Conservation (phyloP, 2,888 invertebrate species). For the Crematogaster levior region DNA sequence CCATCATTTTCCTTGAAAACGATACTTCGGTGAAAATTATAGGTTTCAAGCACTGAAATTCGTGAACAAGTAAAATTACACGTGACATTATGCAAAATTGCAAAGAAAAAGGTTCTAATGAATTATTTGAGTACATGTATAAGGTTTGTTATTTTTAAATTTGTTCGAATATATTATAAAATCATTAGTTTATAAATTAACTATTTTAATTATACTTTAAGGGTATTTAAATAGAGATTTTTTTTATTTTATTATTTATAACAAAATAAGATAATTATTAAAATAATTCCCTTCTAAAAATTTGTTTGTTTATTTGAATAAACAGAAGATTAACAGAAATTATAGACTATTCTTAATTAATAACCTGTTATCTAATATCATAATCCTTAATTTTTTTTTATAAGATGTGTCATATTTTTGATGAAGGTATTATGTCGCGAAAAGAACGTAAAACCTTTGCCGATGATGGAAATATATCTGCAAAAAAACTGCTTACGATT, state of each 20-base stretch:
- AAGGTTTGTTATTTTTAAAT: conserved; percentile 61
- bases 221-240: background rate
- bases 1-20: conserved; percentile 23
- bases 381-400: background rate
- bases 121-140: conserved; percentile 60
- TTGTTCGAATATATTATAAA: background rate
- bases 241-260: conserved; percentile 1
- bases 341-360: background rate
- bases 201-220: background rate
- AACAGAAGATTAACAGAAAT: background rate
- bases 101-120: conserved; percentile 32
- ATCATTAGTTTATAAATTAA: background rate
- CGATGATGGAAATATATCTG: conserved; percentile 62
- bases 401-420: background rate
- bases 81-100: conserved; percentile 56
- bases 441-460: conserved; percentile 64
- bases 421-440: conserved; percentile 67
- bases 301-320: background rate
- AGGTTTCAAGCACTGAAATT: conserved; percentile 36
- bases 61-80: conserved; percentile 44
- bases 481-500: conserved; percentile 68
- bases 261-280: conserved; percentile 7
- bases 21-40: conserved; percentile 29
- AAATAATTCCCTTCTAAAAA: background rate
- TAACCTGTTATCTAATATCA: background rate